Evolutionary conservation across 2,888 invertebrate species (phyloP), one percentile per base, ranked within the genome.

Genomic region (Agrotis exclamationis): DNA sequence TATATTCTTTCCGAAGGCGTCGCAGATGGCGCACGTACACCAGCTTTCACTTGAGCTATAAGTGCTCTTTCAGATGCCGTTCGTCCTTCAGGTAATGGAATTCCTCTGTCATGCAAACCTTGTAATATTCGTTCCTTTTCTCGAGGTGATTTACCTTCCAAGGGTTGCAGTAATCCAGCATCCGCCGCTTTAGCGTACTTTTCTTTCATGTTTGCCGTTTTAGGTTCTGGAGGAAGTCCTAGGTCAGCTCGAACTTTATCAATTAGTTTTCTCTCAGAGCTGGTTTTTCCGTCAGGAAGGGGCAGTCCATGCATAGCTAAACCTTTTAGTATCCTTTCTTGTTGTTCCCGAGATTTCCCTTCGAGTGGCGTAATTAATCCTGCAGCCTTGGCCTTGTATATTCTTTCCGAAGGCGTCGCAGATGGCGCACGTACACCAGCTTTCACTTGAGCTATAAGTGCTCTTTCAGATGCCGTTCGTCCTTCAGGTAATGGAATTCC

Each of bases 81-180:
- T 5, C 68, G 22, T 5, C 68, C 68, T 68, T 53, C 68, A 9
- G 68, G 70, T 11, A 70, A 14, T 2, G 70, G 58, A 0, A 70
- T 70, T 2, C 70, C 70, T 44, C 57, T 57, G 7, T 58, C 70
- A 48, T 70, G 16, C 18, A 70, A 39, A 7, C 57, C 69, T 44
- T 24, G 53, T 2, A 69, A 53, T 53, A 53, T 24, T 16, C 22
- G 51, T 22, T 53, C 51, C 24, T 53, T 53, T 24, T 53, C 51
- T 24, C 22, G 14, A 2, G 6, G 22, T 16, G 22, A 53, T 53
- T 24, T 53, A 16, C 51, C 51, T 53, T 53, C 51, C 22, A 53
- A 53, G 7, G 51, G 51, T 16, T 24, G 51, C 2, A 53, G 22
- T 16, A 53, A 24, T 7, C 51, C 51, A 7, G 51, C 51, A 53